Evolutionary conservation across 2,113 vertebrate species (phyloP).

Genomic region (Nothocercus julius): DNA sequence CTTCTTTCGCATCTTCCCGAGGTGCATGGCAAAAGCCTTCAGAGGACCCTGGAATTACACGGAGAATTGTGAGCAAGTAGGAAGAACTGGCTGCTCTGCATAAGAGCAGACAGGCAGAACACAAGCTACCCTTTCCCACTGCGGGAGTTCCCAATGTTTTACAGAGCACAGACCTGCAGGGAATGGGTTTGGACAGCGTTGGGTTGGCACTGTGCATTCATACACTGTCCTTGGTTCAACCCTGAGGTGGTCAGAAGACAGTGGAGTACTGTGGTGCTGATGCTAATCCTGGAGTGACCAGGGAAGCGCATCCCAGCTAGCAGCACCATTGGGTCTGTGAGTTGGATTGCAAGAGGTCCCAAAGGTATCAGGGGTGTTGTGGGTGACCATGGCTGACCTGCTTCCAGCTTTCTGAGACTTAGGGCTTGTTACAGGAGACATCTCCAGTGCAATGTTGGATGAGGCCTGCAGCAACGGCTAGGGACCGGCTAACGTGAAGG

Average conservation of each 20-base stretch:
- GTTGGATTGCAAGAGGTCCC: not conserved
- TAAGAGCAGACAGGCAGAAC: not conserved
- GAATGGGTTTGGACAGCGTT: not conserved
- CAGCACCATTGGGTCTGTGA: not conserved
- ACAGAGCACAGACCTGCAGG: not conserved
- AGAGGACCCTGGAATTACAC: conserved; percentile 71
- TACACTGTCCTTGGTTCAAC: not conserved
- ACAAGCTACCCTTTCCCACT: not conserved
- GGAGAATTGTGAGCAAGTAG: not conserved
- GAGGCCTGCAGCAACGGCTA: not conserved
- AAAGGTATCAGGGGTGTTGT: not conserved
- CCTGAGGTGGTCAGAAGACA: not conserved
- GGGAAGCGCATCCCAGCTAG: not conserved
- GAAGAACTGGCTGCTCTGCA: not conserved
- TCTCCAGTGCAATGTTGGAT: not conserved
- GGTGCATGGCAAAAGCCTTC: conserved; percentile 74
- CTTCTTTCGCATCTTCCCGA: conserved; percentile 74
- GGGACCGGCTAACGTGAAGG: not conserved
- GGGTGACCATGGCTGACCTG: not conserved
- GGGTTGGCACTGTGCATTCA: not conserved
- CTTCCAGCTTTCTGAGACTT: not conserved
- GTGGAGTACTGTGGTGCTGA: not conserved
- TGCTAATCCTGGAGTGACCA: not conserved
- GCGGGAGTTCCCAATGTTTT: not conserved
- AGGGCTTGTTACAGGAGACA: not conserved